Evolutionary conservation across 2,797 vertebrate genomes (phyloP).

Genomic region (Cirrhinus mrigala): DNA sequence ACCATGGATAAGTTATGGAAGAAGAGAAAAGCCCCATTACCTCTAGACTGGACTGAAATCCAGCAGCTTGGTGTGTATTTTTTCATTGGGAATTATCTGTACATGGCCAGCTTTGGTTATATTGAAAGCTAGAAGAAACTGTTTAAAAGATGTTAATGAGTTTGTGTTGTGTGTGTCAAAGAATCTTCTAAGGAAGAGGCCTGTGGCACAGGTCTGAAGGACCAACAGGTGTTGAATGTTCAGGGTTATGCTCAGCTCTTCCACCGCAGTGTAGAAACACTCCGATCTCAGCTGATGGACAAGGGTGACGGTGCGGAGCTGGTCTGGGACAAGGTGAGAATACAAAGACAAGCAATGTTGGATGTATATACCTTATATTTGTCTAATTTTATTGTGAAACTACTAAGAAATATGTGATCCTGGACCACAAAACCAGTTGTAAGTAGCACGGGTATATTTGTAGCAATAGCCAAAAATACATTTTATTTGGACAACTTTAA

Average conservation of each 20-base stretch:
- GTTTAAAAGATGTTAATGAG: neutral
- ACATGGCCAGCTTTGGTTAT: neutral
- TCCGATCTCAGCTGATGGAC: conserved; percentile 85
- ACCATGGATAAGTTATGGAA: conserved; percentile 99
- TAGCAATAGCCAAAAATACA: too few relatives aligned
- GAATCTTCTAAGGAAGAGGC: conserved; percentile 80
- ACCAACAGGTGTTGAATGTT: conserved; percentile 93
- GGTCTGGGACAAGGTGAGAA: conserved; percentile 94
- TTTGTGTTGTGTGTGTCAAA: conserved; percentile 27
- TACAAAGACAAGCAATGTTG: neutral
- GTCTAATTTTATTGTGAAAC: too few relatives aligned
- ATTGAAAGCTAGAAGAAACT: neutral
- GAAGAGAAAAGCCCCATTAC: conserved; percentile 94
- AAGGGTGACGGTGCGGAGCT: conserved; percentile 92
- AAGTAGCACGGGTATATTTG: too few relatives aligned
- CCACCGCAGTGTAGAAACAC: conserved; percentile 89
- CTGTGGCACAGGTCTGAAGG: conserved; percentile 83
- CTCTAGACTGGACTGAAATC: conserved; percentile 91
- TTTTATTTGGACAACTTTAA: too few relatives aligned
- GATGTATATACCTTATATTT: neutral
- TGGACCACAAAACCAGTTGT: too few relatives aligned
- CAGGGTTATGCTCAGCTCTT: conserved; percentile 90
- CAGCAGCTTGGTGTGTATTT: conserved; percentile 82
- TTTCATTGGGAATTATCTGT: neutral
- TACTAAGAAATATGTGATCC: too few relatives aligned